Evolutionary conservation across 2,797 vertebrate genomes (phyloP).

Genomic region (Babyrousa celebensis): DNA sequence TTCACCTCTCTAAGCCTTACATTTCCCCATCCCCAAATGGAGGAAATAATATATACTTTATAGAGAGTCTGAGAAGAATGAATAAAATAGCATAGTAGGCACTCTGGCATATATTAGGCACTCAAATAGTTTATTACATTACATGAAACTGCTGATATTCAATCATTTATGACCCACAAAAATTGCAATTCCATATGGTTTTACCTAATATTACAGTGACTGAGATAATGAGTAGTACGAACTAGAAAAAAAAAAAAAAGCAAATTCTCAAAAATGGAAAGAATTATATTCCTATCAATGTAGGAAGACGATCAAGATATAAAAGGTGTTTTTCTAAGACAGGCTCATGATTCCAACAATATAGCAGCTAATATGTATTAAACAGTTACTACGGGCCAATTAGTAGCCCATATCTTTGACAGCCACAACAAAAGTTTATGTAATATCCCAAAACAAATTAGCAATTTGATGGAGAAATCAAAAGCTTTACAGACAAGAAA

Average conservation of each 20-base stretch:
- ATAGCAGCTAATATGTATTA: constrained; percentile 13
- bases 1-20: not conserved
- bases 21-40: constrained; percentile 25
- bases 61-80: constrained; percentile 1
- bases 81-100: constrained; percentile 6
- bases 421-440: not conserved
- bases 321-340: constrained; percentile 39
- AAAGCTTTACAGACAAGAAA: too few species aligned
- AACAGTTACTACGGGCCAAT: constrained; percentile 8
- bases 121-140: not conserved
- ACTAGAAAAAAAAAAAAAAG: constrained; percentile 22
- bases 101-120: constrained; percentile 20
- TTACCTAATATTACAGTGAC: constrained; percentile 40
- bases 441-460: constrained; percentile 28
- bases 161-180: constrained; percentile 59
- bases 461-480: too few species aligned
- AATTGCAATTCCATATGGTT: constrained; percentile 47
- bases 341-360: constrained; percentile 20
- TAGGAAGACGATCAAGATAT: constrained; percentile 1
- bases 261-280: constrained; percentile 63
- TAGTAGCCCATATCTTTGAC: constrained; percentile 11
- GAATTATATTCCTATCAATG: constrained; percentile 23
- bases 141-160: constrained; percentile 58
- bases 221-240: constrained; percentile 22
- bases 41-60: not conserved